Evolutionary conservation across 2,888 invertebrate genomes (phyloP).

Genomic region (Argynnis bischoffii): DNA sequence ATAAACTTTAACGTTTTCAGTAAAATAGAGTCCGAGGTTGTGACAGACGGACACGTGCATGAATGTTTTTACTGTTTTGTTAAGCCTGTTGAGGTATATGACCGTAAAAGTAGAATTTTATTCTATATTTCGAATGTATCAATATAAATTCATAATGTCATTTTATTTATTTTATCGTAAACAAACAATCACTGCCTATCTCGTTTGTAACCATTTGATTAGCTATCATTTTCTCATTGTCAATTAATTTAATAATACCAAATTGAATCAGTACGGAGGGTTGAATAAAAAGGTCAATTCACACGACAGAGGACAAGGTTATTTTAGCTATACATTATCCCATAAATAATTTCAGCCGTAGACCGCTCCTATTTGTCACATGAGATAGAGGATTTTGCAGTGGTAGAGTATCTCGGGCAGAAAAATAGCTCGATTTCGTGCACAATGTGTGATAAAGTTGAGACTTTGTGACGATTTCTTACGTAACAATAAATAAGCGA

Average conservation of each 20-base stretch:
- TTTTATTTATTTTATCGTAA: constrained; percentile 3
- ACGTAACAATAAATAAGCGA: neutral
- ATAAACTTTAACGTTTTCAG: too few species aligned
- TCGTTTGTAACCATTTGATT: constrained; percentile 11
- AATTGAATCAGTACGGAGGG: constrained; percentile 14
- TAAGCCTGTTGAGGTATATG: neutral
- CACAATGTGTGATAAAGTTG: constrained; percentile 6
- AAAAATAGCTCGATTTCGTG: constrained; percentile 25
- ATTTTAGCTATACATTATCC: constrained; percentile 12
- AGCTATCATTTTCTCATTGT: constrained; percentile 17
- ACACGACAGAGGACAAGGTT: neutral
- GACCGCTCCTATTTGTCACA: constrained; percentile 24
- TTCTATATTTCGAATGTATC: constrained; percentile 1
- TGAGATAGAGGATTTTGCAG: constrained; percentile 18
- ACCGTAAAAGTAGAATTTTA: neutral
- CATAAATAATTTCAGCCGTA: constrained; percentile 24
- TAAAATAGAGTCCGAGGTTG: too few species aligned
- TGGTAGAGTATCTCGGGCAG: constrained; percentile 6
- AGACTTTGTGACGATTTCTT: constrained; percentile 5
- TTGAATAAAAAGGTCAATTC: constrained; percentile 16
- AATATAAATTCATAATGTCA: constrained; percentile 1
- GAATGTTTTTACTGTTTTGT: too few species aligned
- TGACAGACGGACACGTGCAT: neutral
- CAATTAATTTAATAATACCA: constrained; percentile 11
- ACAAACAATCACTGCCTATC: constrained; percentile 13